Percentiles rank a stretch among this genome's conserved stretches.
Evolutionary conservation across 2,113 vertebrate species (phyloP).

Genomic region (Platanista minor): DNA sequence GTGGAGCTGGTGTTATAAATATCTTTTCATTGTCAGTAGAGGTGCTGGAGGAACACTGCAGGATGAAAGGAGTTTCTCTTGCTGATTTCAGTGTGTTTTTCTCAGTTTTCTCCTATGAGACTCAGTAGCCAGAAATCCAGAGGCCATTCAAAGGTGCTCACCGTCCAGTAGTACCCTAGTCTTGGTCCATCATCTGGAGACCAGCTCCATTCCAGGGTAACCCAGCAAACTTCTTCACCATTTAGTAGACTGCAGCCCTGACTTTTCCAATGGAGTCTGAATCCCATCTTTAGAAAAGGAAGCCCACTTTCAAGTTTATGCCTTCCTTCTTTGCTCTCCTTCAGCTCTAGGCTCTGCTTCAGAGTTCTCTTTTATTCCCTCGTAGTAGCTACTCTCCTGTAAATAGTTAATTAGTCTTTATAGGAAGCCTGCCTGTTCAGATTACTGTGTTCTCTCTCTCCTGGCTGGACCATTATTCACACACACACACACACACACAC

Average conservation of each 20-base stretch:
- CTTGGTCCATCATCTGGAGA: not conserved
- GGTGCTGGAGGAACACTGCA: not conserved
- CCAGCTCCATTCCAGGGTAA: not conserved
- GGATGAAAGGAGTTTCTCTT: not conserved
- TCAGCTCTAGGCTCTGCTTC: not conserved
- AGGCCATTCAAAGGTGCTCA: not conserved
- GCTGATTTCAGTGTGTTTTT: not conserved
- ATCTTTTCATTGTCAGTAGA: not conserved
- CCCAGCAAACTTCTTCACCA: not conserved
- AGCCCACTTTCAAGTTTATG: not conserved
- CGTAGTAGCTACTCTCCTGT: not conserved
- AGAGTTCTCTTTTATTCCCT: not conserved
- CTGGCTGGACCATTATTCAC: not conserved
- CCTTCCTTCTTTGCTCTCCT: not conserved
- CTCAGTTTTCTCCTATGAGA: not conserved
- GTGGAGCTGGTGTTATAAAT: not conserved
- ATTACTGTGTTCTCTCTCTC: not conserved
- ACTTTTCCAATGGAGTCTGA: not conserved
- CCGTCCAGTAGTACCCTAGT: not conserved
- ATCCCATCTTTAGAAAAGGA: not conserved
- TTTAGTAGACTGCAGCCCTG: rapidly evolving
- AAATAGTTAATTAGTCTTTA: not conserved
- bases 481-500: not conserved
- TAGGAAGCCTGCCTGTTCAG: not conserved
- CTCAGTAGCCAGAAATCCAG: not conserved